phyloP scores from a whole-genome alignment of 2,113 vertebrate genomes.

The Oryzias melastigma region DNA sequence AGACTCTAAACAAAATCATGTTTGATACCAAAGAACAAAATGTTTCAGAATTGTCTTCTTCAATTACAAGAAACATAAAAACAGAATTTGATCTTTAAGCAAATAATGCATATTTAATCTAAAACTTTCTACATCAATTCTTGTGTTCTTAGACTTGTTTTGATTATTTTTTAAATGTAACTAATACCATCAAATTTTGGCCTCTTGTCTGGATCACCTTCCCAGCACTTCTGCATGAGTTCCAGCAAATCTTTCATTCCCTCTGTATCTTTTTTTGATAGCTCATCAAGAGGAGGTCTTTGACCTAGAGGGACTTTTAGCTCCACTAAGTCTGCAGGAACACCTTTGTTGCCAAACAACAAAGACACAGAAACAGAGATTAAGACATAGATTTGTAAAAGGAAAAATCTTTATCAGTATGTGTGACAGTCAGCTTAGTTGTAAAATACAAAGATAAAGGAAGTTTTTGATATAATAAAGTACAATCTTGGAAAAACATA shows the following conservation, averaged over 20 bases:
- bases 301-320: fast-evolving
- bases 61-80: too few relatives aligned
- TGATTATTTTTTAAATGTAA: too few relatives aligned
- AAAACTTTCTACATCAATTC: too few relatives aligned
- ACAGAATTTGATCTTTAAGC: too few relatives aligned
- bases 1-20: too few relatives aligned
- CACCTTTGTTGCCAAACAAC: neutral
- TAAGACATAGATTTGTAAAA: neutral
- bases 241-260: slow-evolving; percentile 38
- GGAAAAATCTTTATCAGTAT: neutral
- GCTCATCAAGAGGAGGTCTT: neutral
- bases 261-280: neutral
- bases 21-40: too few relatives aligned
- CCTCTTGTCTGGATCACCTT: neutral
- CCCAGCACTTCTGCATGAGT: slow-evolving; percentile 59
- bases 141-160: too few relatives aligned
- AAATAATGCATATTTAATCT: too few relatives aligned
- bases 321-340: fast-evolving
- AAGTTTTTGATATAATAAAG: neutral
- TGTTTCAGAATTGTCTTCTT: too few relatives aligned
- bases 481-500: neutral
- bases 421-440: neutral
- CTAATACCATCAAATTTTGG: slow-evolving; percentile 20
- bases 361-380: neutral
- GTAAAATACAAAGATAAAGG: too few relatives aligned